Base-by-base conservation (phyloP, 2,797 vertebrate genomes). In the Sebastes cheni region DNA sequence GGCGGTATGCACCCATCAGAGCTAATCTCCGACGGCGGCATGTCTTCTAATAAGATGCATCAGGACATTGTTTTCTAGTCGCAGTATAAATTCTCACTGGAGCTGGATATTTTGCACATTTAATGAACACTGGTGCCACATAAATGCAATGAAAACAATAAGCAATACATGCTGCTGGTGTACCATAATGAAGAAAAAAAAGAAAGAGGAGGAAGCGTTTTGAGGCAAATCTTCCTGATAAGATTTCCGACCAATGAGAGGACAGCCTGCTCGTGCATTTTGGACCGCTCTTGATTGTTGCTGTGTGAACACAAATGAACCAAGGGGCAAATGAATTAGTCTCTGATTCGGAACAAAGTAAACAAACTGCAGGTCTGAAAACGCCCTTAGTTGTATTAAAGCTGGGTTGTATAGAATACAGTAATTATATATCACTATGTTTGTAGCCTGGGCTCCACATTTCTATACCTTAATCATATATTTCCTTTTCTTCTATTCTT, bases 401-500 rank as follows among this genome's bases (percentile, higher is more conserved):
- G 9, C 34, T 55, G 13, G 56, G 23, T 74, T 65, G 29, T 32
- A 20, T 79, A 56, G 72, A 82, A 82, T 56, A 62, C 36, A 52
- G 23, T 75, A 86, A 81, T 85, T 78, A 69, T 64, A 39, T 52
- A 10, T 78, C 29, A 86, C 80, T 86, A 75, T 86, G 56, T 73
- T 50, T 79, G 42, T 42, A 67, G 22, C n/a, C n/a, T 29, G 13
- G 23, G 16, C 25, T 83, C 71, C 30, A 67, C 9, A 55, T 67
- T 82, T 67, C 75, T 54, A 1, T 62, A 50, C 64, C 72, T 61
- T 29, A 23, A 71, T 71, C 65, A 88, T 64, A 56, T 56, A 30
- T 68, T 69, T 61, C 1, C 13, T 52, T 82, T 67, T 72, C 12
- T 55, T 68, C 8, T 25, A 30, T 70, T 76, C 52, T 72, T 85